These are phyloP conservation scores for Silurus glanis DNA, from an alignment of 2,113 vertebrate genomes.

Conservation along the genomic window DNA sequence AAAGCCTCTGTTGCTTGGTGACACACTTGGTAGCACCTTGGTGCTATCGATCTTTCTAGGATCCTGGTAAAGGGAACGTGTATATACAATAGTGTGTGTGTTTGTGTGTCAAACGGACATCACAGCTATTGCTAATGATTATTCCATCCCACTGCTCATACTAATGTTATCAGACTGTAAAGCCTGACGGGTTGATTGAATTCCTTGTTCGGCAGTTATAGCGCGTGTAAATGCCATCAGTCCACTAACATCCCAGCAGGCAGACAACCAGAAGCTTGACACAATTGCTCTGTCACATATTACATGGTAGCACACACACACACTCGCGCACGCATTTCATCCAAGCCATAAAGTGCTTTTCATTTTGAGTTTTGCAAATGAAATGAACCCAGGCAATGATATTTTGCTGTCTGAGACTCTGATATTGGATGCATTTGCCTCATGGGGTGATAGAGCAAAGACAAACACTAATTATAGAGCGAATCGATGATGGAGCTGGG, in stretches of 20 bases:
- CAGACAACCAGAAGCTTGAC: neutral
- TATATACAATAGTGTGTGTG: constrained; percentile 13
- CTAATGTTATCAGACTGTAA: constrained; percentile 17
- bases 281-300: neutral
- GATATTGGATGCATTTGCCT: neutral
- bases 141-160: constrained; percentile 24
- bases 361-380: neutral
- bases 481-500: constrained; percentile 3
- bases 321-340: neutral
- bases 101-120: constrained; percentile 9
- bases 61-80: constrained; percentile 45
- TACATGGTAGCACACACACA: neutral
- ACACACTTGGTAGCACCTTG: too few relatives aligned
- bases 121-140: constrained; percentile 34
- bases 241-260: constrained; percentile 11
- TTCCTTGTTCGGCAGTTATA: neutral
- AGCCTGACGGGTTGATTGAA: constrained; percentile 11
- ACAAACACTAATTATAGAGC: constrained; percentile 31
- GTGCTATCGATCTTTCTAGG: constrained; percentile 65
- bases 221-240: constrained; percentile 28
- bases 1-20: constrained; percentile 29
- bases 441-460: neutral
- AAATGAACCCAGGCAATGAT: neutral
- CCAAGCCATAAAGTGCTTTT: neutral
- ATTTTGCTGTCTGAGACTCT: neutral